These are phyloP conservation scores for Mycetomoellerius zeteki DNA, from an alignment of 1,140 invertebrate genomes.

Conservation along the genomic window DNA sequence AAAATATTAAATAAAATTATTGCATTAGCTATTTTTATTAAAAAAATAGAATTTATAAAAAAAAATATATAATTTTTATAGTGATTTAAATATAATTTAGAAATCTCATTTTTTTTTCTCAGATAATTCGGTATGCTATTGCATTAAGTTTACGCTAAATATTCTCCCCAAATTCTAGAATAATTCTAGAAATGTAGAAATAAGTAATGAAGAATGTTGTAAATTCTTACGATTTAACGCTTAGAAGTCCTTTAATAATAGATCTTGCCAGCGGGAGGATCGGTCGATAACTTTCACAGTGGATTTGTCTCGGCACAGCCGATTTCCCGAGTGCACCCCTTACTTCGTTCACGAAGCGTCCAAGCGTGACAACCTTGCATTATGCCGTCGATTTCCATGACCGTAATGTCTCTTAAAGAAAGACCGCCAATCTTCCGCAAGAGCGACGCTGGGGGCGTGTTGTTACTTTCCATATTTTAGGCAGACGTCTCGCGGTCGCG, in stretches of 20 bases:
- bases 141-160: background rate
- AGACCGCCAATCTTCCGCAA: slow-evolving; percentile 56
- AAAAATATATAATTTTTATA: background rate
- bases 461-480: slow-evolving; percentile 58
- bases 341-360: slow-evolving; percentile 51
- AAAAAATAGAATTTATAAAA: background rate
- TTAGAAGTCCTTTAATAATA: background rate
- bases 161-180: background rate
- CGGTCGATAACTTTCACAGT: slow-evolving; percentile 36
- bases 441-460: slow-evolving; percentile 10
- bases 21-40: background rate
- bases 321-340: slow-evolving; percentile 46
- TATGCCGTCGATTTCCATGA: slow-evolving; percentile 57
- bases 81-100: background rate
- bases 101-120: background rate
- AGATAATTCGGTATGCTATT: background rate
- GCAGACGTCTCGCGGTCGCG: slow-evolving; percentile 26
- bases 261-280: background rate
- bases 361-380: slow-evolving; percentile 49
- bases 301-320: slow-evolving; percentile 48
- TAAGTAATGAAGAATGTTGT: background rate
- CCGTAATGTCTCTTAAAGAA: slow-evolving; percentile 48
- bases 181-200: too few relatives aligned
- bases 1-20: background rate
- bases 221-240: background rate